A percentile compares a stretch with the other conserved stretches of the same genome.
These are phyloP conservation scores for Spizella passerina DNA, from an alignment of 2,797 vertebrate genomes.

Conservation along the genomic window DNA sequence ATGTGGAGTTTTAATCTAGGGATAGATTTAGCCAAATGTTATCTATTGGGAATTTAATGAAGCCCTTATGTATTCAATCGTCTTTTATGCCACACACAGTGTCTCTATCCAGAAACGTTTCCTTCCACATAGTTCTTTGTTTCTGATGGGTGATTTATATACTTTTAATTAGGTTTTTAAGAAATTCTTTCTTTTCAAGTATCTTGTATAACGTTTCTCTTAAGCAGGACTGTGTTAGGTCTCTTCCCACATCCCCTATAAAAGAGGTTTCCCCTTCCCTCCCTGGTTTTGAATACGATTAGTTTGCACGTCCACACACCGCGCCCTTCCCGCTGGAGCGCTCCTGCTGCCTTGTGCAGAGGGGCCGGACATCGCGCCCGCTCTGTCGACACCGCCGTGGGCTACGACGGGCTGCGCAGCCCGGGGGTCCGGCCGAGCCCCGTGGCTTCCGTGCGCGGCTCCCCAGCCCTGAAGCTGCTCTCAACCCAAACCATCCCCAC, in stretches of 20 bases:
- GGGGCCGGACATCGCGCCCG: neutral
- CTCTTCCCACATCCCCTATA: neutral
- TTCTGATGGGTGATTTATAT: constrained; percentile 63
- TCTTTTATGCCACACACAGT: constrained; percentile 75
- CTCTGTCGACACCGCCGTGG: neutral
- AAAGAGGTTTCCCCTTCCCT: neutral
- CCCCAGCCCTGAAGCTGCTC: neutral
- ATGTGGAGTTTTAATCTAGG: constrained; percentile 71
- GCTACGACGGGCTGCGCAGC: neutral
- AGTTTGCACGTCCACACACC: neutral
- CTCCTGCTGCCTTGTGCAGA: neutral
- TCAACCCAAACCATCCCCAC: neutral
- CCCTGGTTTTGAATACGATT: neutral
- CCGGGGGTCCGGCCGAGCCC: neutral
- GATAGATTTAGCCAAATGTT: constrained; percentile 77
- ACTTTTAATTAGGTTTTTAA: constrained; percentile 37
- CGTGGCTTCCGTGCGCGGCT: fast-evolving
- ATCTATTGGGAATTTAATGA: constrained; percentile 79
- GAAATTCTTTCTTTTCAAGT: neutral
- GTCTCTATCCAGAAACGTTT: constrained; percentile 64
- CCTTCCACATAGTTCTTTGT: constrained; percentile 63
- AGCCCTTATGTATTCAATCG: constrained; percentile 74
- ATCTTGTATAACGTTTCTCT: neutral
- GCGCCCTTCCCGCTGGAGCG: fast-evolving
- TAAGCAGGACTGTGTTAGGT: neutral